Base-by-base conservation (phyloP, 53 echinoderm and acorn worm species). In the Arbacia lixula region DNA sequence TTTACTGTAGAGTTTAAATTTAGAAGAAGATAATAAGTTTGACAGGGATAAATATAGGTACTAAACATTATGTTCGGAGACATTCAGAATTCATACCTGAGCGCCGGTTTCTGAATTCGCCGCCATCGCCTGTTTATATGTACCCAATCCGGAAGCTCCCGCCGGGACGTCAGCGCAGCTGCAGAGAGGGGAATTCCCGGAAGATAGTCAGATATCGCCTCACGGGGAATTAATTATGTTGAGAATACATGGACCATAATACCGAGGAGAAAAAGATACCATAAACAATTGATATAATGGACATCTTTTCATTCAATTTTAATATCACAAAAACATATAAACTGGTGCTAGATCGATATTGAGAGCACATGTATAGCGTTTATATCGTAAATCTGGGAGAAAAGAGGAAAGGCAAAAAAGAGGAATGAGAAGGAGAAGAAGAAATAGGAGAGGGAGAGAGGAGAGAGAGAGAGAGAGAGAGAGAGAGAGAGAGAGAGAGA, bases 21-120 rank as follows among this genome's bases (percentile, higher is more conserved):
- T 55, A 6, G 55, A 55, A 55, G 25, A 22, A 1, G 17, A 63
- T 63, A 9, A 19, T 11, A 63, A 34, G 32, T 22, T 32, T 19
- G 0, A 35, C 35, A 21, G 6, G 20, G 38, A 66, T 66, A n/a
- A 27, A 66, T 20, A 36, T 66, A n/a, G n/a, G n/a, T n/a, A n/a
- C n/a, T n/a, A n/a, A n/a, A n/a, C n/a, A n/a, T n/a, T n/a, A n/a
- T n/a, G n/a, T n/a, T n/a, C n/a, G n/a, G n/a, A n/a, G 14, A 46
- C 46, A 14, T 71, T 42, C 22, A 71, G 1, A 27, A 11, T 12
- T 12, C 19, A 41, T 71, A 71, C 71, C 71, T 71, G 71, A 16
- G 71, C 71, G 22, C 71, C 71, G 5, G 71, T 71, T 71, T 71
- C 71, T 71, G 71, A 71, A 71, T 41, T 71, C 43, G 27, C 71